These are phyloP conservation scores for Micrastur ruficollis DNA, from an alignment of 2,797 vertebrate genomes.

Conservation along the genomic window DNA sequence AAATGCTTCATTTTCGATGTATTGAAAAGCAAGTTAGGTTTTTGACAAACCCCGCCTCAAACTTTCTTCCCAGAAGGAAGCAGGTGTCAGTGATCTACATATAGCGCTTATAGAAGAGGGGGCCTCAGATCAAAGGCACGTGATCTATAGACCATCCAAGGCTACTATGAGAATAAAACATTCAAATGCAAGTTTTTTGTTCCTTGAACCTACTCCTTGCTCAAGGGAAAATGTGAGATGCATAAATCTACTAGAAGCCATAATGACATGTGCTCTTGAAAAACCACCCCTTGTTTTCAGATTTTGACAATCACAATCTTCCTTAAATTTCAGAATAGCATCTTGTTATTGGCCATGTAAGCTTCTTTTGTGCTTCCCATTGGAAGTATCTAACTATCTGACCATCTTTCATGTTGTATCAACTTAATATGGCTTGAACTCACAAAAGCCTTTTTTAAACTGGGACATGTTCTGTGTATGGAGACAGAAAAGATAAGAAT, in stretches of 20 bases:
- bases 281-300: neutral
- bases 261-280: neutral
- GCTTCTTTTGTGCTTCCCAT: neutral
- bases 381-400: neutral
- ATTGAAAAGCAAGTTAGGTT: neutral
- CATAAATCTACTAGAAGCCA: neutral
- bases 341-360: neutral
- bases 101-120: neutral
- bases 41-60: neutral
- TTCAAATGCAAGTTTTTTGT: neutral
- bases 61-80: neutral
- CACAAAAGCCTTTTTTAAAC: neutral
- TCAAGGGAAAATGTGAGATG: neutral
- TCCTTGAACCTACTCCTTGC: neutral
- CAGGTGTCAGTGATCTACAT: neutral
- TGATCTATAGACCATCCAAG: neutral
- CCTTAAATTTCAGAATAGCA: neutral
- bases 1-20: neutral
- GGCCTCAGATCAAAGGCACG: neutral
- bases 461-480: neutral
- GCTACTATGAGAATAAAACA: neutral
- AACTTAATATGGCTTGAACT: neutral
- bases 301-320: neutral
- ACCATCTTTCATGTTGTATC: neutral
- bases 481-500: neutral